phyloP scores from a whole-genome alignment of 1,140 invertebrate species.

The Oreohelix idahoensis region DNA sequence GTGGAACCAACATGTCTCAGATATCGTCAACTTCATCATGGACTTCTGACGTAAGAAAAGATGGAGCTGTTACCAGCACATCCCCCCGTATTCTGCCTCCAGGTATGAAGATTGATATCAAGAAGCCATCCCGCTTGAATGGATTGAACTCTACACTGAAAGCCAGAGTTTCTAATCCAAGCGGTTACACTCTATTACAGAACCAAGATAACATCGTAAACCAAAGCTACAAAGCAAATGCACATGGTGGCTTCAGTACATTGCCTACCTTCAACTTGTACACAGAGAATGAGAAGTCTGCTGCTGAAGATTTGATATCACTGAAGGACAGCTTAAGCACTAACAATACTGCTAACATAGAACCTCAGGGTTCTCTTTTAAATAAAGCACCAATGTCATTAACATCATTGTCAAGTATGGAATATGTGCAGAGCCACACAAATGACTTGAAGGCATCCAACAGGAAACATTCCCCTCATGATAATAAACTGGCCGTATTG shows the following conservation, averaged over 20 bases:
- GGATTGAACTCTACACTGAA: conserved; percentile 4
- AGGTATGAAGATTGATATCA: conserved; percentile 39
- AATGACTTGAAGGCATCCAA: not conserved
- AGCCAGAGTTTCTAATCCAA: not conserved
- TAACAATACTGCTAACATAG: not conserved
- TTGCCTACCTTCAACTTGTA: not conserved
- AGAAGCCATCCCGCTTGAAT: conserved; percentile 19
- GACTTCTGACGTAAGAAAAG: conserved; percentile 3
- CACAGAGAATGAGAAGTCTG: conserved; percentile 35
- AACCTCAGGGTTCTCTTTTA: not conserved
- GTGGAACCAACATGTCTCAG: not conserved
- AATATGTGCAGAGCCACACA: not conserved
- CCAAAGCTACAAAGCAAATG: conserved; percentile 1
- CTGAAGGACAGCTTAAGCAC: conserved; percentile 29
- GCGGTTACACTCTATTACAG: not conserved
- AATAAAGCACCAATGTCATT: not conserved
- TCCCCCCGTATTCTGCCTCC: conserved; percentile 35
- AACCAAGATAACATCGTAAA: not conserved
- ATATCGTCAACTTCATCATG: conserved; percentile 7
- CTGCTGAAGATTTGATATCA: conserved; percentile 38
- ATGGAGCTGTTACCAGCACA: not conserved
- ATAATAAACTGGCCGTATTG: not conserved
- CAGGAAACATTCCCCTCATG: conserved; percentile 14
- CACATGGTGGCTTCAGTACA: not conserved
- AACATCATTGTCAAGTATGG: not conserved